These are phyloP conservation scores for Takifugu rubripes DNA, from an alignment of 2,797 vertebrate genomes.

Conservation along the genomic window DNA sequence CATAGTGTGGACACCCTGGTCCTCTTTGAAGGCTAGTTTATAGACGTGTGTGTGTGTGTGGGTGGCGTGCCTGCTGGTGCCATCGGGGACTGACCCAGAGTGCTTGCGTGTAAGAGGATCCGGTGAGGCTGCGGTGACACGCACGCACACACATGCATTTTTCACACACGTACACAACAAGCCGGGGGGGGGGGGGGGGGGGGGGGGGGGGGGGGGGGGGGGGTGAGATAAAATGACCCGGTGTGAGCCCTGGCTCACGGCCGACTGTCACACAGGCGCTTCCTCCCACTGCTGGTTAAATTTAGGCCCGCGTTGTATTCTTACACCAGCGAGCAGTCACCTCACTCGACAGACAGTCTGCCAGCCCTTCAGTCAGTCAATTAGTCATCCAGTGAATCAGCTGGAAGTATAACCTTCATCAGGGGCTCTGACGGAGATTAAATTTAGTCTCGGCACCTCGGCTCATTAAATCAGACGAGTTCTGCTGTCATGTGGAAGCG, in stretches of 20 bases:
- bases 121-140: slow-evolving; percentile 48
- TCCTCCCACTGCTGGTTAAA: slow-evolving; percentile 87
- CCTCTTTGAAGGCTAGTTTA: slow-evolving; percentile 14
- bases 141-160: slow-evolving; percentile 32
- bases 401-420: slow-evolving; percentile 63
- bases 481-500: slow-evolving; percentile 43
- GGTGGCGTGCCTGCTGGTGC: slow-evolving; percentile 74
- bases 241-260: slow-evolving; percentile 79
- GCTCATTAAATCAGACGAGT: slow-evolving; percentile 62
- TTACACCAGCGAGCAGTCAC: slow-evolving; percentile 72
- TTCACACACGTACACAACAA: slow-evolving; percentile 47
- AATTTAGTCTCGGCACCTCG: slow-evolving; percentile 61
- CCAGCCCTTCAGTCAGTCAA: slow-evolving; percentile 57
- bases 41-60: slow-evolving; percentile 22
- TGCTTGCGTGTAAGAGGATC: slow-evolving; percentile 71
- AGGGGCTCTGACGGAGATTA: slow-evolving; percentile 56
- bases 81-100: slow-evolving; percentile 68
- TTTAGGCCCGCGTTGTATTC: slow-evolving; percentile 85
- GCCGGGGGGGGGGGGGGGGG: slow-evolving; percentile 1
- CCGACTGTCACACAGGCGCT: slow-evolving; percentile 91
- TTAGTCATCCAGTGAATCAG: slow-evolving; percentile 64
- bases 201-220: not conserved
- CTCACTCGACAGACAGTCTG: slow-evolving; percentile 61
- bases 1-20: not conserved
- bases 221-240: slow-evolving; percentile 81